Conservation (phyloP, 2,113 vertebrate species). For the Pteropus alecto region DNA sequence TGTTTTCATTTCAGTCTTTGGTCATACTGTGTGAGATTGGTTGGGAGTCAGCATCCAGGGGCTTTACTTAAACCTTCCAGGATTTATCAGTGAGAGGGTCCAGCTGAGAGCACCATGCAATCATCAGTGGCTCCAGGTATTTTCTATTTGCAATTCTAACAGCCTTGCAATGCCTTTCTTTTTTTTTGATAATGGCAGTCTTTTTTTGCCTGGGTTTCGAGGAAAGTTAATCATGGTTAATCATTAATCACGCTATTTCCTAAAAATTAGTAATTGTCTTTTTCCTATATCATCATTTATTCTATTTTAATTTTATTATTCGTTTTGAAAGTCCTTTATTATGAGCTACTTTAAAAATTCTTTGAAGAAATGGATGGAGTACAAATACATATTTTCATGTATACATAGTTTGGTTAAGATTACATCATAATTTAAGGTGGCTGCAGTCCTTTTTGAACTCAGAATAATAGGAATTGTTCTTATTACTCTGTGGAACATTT, state of each 20-base stretch:
- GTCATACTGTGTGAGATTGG: too few species aligned
- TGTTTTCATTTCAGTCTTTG: not conserved
- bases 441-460: not conserved
- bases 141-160: not conserved
- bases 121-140: not conserved
- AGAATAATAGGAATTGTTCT: not conserved
- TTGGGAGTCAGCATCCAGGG: not conserved
- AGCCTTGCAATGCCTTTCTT: not conserved
- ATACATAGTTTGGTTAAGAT: not conserved
- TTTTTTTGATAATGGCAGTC: not conserved
- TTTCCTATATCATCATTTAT: not conserved
- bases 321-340: not conserved
- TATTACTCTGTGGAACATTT: not conserved
- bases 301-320: not conserved
- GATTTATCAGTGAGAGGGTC: not conserved
- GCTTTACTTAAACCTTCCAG: not conserved
- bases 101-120: not conserved
- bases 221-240: not conserved
- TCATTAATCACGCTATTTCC: not conserved
- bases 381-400: not conserved
- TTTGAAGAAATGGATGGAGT: not conserved
- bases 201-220: not conserved
- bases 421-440: not conserved
- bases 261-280: not conserved
- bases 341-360: not conserved